These are phyloP conservation scores for Acleris holmiana DNA, from an alignment of 2,888 invertebrate genomes.

Conservation along the genomic window DNA sequence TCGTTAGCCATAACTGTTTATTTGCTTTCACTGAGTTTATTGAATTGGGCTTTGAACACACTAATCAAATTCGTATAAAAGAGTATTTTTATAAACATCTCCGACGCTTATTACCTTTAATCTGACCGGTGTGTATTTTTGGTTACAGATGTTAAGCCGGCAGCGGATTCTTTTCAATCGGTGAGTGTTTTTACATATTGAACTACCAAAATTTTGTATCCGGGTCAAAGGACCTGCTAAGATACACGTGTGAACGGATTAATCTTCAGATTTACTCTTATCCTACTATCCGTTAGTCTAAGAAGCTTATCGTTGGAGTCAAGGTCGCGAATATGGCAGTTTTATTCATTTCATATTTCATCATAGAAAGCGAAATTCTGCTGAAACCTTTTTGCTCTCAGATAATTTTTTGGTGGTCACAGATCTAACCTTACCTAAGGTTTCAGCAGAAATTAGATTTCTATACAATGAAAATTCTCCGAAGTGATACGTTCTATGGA, in stretches of 20 bases:
- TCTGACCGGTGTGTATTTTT: conserved; percentile 44
- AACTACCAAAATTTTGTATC: not conserved
- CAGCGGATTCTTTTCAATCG: conserved; percentile 24
- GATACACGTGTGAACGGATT: not conserved
- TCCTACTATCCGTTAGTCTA: too few species aligned
- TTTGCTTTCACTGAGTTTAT: conserved; percentile 37
- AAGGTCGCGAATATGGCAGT: too few species aligned
- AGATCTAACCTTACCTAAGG: too few species aligned
- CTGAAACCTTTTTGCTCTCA: too few species aligned
- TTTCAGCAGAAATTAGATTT: too few species aligned
- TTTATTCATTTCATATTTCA: too few species aligned
- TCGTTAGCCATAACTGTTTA: conserved; percentile 35
- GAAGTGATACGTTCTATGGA: too few species aligned
- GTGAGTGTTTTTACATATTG: conserved; percentile 17
- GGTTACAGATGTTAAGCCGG: conserved; percentile 44
- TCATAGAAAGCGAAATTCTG: too few species aligned
- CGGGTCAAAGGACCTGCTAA: conserved; percentile 12
- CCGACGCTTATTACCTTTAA: conserved; percentile 21
- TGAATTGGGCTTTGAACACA: conserved; percentile 30
- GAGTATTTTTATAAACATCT: conserved; percentile 33
- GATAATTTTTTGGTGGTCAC: too few species aligned
- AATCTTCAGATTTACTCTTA: too few species aligned
- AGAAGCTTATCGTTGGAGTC: too few species aligned
- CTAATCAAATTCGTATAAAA: conserved; percentile 35
- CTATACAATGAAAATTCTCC: too few species aligned